Evolutionary conservation across 2,888 invertebrate species (phyloP).

Genomic region (Eumerus sabulonum): DNA sequence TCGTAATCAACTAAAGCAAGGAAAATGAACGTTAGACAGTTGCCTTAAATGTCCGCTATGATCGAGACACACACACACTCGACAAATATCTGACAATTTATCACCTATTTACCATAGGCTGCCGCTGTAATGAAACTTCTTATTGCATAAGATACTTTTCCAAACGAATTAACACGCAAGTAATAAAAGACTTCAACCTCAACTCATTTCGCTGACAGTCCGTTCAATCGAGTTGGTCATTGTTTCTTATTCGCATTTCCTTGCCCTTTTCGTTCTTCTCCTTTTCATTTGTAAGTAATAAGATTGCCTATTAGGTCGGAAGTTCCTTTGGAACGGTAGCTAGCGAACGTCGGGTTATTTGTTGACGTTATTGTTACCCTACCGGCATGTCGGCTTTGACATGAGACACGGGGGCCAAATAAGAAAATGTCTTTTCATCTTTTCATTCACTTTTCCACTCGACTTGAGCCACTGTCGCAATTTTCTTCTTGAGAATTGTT

Average conservation of each 20-base stretch:
- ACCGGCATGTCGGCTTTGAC: constrained; percentile 4
- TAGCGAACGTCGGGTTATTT: constrained; percentile 38
- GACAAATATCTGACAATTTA: constrained; percentile 35
- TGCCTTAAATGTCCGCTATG: background rate
- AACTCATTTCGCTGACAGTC: constrained; percentile 47
- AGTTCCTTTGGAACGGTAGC: constrained; percentile 8
- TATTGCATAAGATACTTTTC: constrained; percentile 57
- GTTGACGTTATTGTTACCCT: constrained; percentile 35
- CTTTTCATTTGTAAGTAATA: constrained; percentile 17
- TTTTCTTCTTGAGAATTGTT: constrained; percentile 58
- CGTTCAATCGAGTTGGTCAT: constrained; percentile 53
- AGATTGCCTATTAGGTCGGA: constrained; percentile 20
- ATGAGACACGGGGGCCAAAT: constrained; percentile 37
- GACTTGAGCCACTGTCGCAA: constrained; percentile 61
- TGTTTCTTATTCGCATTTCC: constrained; percentile 1
- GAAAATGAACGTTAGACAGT: too few relatives aligned
- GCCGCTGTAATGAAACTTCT: constrained; percentile 47
- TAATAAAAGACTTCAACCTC: constrained; percentile 54
- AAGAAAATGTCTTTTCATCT: constrained; percentile 60
- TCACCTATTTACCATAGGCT: constrained; percentile 35
- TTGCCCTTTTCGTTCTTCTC: background rate
- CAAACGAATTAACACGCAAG: constrained; percentile 60
- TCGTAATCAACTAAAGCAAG: too few relatives aligned
- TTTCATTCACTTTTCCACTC: constrained; percentile 55
- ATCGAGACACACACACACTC: constrained; percentile 24